phyloP scores from a whole-genome alignment of 1,140 invertebrate genomes.

The Drosophila burlai region DNA sequence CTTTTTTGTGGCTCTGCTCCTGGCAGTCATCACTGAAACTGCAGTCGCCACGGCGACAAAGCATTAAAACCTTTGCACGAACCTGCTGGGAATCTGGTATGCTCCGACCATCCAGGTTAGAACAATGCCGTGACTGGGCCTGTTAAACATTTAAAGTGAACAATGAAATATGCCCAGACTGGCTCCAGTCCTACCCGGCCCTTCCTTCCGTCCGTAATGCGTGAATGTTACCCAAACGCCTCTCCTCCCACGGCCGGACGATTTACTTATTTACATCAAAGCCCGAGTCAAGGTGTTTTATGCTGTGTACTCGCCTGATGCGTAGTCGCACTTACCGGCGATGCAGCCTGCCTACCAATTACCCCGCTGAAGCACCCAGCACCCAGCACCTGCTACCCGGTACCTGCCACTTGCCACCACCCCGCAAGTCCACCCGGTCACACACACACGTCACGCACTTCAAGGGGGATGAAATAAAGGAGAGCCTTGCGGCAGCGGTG shows the following conservation, averaged over 20 bases:
- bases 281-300: constrained; percentile 64
- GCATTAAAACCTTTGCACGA: constrained; percentile 65
- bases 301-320: constrained; percentile 37
- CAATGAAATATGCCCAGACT: constrained; percentile 73
- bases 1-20: neutral
- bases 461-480: constrained; percentile 17
- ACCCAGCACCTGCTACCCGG: neutral
- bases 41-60: constrained; percentile 48
- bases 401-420: constrained; percentile 3
- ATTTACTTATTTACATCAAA: constrained; percentile 70
- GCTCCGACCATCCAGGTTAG: constrained; percentile 34
- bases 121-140: constrained; percentile 52
- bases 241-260: neutral
- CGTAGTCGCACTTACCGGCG: constrained; percentile 29
- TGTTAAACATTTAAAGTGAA: constrained; percentile 81
- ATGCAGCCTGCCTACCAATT: constrained; percentile 73
- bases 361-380: constrained; percentile 34
- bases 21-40: constrained; percentile 24
- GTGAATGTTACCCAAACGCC: constrained; percentile 32
- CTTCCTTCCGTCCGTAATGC: constrained; percentile 16
- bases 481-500: constrained; percentile 29
- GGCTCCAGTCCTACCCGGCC: constrained; percentile 9
- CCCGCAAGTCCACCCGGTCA: neutral
- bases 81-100: constrained; percentile 41
- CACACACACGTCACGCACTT: constrained; percentile 9